Evolutionary conservation across 2,888 invertebrate genomes (phyloP).

Genomic region (Bombylius discolor): DNA sequence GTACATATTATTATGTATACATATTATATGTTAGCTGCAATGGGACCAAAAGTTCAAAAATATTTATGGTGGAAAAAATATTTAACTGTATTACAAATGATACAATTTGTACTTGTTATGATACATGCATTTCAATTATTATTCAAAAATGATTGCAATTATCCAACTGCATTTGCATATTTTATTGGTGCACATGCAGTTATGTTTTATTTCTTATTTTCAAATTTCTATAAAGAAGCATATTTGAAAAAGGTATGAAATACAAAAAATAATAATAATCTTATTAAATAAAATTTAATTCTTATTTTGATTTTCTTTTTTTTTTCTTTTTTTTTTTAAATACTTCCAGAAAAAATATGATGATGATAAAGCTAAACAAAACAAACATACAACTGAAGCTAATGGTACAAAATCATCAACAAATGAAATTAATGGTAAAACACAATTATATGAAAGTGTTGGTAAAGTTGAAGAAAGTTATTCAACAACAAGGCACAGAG

Average conservation of each 20-base stretch:
- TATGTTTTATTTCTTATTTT: constrained; percentile 87
- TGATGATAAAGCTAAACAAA: background rate
- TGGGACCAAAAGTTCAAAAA: constrained; percentile 75
- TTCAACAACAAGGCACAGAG: constrained; percentile 30
- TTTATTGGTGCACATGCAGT: constrained; percentile 86
- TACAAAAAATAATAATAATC: constrained; percentile 29
- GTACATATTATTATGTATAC: constrained; percentile 93
- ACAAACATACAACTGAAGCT: background rate
- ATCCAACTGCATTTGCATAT: constrained; percentile 77
- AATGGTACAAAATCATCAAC: constrained; percentile 8
- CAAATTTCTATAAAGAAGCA: constrained; percentile 75
- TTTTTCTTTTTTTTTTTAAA: background rate
- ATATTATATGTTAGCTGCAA: constrained; percentile 79
- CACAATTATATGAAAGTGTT: constrained; percentile 24
- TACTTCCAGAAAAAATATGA: background rate
- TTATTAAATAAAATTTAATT: background rate
- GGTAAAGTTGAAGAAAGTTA: constrained; percentile 22
- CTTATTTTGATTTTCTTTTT: background rate
- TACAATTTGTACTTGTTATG: constrained; percentile 81
- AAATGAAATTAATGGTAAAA: constrained; percentile 22
- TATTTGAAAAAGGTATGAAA: constrained; percentile 42
- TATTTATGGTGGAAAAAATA: constrained; percentile 96
- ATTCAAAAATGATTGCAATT: constrained; percentile 71
- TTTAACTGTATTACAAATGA: constrained; percentile 81
- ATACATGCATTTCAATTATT: constrained; percentile 80